Percentiles rank a stretch among this genome's conserved stretches.
phyloP scores from a whole-genome alignment of 2,797 vertebrate genomes.

The Hippoglossus hippoglossus region DNA sequence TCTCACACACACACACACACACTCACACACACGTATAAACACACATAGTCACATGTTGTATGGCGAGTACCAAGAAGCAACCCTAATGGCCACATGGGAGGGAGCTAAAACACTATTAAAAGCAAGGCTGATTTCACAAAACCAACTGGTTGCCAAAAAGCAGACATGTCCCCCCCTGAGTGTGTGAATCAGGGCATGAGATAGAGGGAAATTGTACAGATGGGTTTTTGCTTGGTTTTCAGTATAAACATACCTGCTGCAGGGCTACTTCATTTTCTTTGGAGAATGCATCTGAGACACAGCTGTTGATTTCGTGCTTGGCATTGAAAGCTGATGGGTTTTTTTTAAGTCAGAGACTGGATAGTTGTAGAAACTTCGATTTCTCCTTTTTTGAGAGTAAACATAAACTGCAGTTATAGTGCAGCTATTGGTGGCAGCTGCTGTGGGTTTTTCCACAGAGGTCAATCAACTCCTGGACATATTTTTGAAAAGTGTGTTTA shows the following conservation, averaged over 20 bases:
- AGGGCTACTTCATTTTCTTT: slow-evolving; percentile 35
- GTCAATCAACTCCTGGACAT: too few relatives aligned
- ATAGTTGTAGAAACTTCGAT: not conserved
- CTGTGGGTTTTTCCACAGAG: too few relatives aligned
- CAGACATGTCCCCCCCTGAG: slow-evolving; percentile 14
- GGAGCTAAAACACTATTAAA: slow-evolving; percentile 27
- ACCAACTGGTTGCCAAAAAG: slow-evolving; percentile 50
- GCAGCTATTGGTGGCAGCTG: too few relatives aligned
- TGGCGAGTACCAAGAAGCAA: slow-evolving; percentile 39
- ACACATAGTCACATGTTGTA: slow-evolving; percentile 28
- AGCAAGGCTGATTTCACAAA: slow-evolving; percentile 46
- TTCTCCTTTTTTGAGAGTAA: not conserved
- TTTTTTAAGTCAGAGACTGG: not conserved
- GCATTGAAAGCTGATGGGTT: slow-evolving; percentile 5
- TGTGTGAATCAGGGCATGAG: slow-evolving; percentile 47
- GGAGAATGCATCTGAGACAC: slow-evolving; percentile 11
- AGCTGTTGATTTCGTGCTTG: slow-evolving; percentile 33
- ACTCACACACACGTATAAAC: slow-evolving; percentile 29
- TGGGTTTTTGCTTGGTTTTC: slow-evolving; percentile 37
- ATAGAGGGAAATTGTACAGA: slow-evolving; percentile 47
- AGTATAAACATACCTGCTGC: slow-evolving; percentile 34
- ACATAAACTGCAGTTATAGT: not conserved
- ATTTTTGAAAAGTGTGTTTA: too few relatives aligned
- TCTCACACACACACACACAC: slow-evolving; percentile 13
- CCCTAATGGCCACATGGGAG: slow-evolving; percentile 44